phyloP scores from a whole-genome alignment of 2,797 vertebrate species.

The Cichlasoma orientale region DNA sequence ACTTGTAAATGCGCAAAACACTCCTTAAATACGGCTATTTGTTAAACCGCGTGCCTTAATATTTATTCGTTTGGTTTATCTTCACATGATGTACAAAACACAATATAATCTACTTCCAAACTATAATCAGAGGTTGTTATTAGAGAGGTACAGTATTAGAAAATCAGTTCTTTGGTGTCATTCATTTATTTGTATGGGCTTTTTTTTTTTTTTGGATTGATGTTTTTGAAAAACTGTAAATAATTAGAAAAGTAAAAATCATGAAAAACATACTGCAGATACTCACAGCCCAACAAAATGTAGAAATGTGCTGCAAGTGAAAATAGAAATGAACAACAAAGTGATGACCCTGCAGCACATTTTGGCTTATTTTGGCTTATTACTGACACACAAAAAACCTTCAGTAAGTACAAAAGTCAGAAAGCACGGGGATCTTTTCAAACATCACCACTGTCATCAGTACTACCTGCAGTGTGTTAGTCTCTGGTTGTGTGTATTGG shows the following conservation, averaged over 20 bases:
- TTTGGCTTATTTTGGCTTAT: background rate
- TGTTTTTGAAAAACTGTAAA: background rate
- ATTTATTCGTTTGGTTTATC: background rate
- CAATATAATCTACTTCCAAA: background rate
- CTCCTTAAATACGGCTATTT: background rate
- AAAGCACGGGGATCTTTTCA: background rate
- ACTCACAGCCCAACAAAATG: background rate
- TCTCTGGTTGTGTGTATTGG: no score
- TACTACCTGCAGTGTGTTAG: background rate
- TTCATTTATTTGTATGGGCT: no score
- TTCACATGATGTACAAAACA: background rate
- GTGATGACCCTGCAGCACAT: background rate
- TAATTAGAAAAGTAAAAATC: background rate
- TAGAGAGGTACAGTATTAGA: background rate
- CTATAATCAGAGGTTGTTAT: background rate
- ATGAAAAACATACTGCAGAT: background rate
- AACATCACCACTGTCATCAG: background rate
- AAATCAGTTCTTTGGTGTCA: no score
- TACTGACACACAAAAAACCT: background rate
- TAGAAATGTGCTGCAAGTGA: background rate
- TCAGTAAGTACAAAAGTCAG: background rate
- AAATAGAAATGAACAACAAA: background rate
- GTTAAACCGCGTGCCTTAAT: rapidly evolving
- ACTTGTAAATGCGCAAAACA: background rate
- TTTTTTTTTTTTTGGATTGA: no score